Evolutionary conservation across 2,113 vertebrate species (phyloP), one percentile per base, ranked within the genome.

Genomic region (Anhinga rufa): DNA sequence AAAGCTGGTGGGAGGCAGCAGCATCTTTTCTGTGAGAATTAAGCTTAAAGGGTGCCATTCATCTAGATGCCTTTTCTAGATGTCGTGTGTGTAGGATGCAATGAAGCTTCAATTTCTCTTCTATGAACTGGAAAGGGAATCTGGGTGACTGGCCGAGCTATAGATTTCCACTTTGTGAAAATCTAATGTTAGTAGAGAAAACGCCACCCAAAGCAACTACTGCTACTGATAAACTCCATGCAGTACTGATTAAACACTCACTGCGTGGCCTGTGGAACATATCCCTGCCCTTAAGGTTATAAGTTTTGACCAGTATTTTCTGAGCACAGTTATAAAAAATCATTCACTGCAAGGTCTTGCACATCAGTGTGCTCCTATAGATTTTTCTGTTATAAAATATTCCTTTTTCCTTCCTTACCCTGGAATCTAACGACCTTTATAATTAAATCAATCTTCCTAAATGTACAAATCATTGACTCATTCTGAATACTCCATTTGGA

Each of bases 401-500:
- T 90, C 7, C 46, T 87, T 93, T 97, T 97, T 79, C 46, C 46
- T 93, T 82, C 49, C 38, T 12, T 64, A 54, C 25, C 9, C 14
- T 76, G 46, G 34, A 85, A 49, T 91, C 57, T 92, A 93, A 91
- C 91, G 62, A 68, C 78, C 54, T 82, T 94, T 96, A 90, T 89
- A 95, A 87, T 87, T 62, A 77, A 93, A 95, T 93, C 81, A 72
- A 1, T 95, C 76, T 91, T 95, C n/a, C 62, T 93, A 82, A 95
- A 94, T 82, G 86, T 74, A 93, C 66, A 91, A 91, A 90, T 95
- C 34, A 93, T 95, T 74, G 58, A 92, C 88, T 95, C 48, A 31
- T 76, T 95, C 49, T 29, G 29, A 46, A 29, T 61, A 61, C 29
- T 89, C 24, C 46, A 82, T 92, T 87, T 93, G 62, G 49, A 90